Evolutionary conservation across 2,113 vertebrate genomes (phyloP).

Genomic region (Peromyscus californicus): DNA sequence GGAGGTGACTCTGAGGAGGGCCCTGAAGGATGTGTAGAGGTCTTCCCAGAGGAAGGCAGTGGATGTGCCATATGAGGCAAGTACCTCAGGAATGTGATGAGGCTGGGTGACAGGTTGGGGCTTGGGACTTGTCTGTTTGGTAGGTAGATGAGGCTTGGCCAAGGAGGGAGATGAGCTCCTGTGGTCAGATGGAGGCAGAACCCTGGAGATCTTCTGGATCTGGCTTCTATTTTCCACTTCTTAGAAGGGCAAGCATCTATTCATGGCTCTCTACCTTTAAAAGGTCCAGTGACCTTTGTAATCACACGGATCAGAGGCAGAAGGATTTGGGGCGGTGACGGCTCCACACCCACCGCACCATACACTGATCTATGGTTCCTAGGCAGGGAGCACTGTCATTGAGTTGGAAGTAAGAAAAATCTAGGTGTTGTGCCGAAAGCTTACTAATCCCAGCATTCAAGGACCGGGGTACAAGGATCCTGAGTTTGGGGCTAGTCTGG

Average conservation of each 20-base stretch:
- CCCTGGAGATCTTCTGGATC: neutral
- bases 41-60: neutral
- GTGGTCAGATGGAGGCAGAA: neutral
- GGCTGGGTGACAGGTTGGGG: neutral
- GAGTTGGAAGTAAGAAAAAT: neutral
- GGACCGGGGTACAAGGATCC: neutral
- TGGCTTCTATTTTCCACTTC: neutral
- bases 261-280: constrained; percentile 5
- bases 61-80: too few relatives aligned
- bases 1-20: neutral
- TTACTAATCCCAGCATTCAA: neutral
- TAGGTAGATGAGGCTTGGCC: neutral
- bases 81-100: neutral
- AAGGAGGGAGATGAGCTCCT: neutral
- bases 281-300: neutral
- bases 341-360: neutral
- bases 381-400: neutral
- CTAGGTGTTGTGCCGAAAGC: neutral
- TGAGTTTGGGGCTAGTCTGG: neutral
- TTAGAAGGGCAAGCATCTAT: neutral
- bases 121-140: neutral
- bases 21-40: neutral
- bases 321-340: too few relatives aligned
- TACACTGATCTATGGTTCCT: neutral
- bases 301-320: accelerated